Evolutionary conservation across 2,888 invertebrate species (phyloP), one percentile per base, ranked within the genome.

Genomic region (Drosophila multiciliata): DNA sequence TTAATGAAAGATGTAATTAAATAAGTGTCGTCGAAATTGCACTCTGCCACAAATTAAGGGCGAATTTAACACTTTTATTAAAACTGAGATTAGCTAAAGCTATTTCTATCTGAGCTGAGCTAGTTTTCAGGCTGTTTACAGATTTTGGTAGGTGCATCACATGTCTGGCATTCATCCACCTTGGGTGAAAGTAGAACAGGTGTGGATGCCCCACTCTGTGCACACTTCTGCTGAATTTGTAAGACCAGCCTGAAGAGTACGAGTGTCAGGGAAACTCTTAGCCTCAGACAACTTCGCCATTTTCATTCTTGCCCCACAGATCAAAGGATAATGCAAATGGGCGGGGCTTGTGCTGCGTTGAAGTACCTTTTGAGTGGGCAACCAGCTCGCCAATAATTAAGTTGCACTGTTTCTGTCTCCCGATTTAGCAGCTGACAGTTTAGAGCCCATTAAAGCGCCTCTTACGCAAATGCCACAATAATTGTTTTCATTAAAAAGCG

Each of bases 281-380:
- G 42, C 33, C 48, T 57, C 62, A 75, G 80, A 49, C 54, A 35
- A 29, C 45, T 52, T 42, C 73, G 78, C 74, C 73, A 73, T 67
- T 65, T 68, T 78, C 49, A 36, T 73, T 61, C 57, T 61, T 70
- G 64, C 32, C 45, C 52, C 29, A 73, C 66, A 82, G 91, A 91
- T 90, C 90, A 90, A 90, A 90, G 89, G 55, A 60, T 78, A 80
- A 91, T 91, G 91, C 82, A 91, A 91, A 91, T 91, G 65, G 60
- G 36, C 67, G 59, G 49, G 62, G 49, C 80, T 48, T 53, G 49
- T 15, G 33, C 23, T 23, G 61, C 73, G 58, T 36, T 77, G 40
- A 62, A 58, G 83, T 29, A 60, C 26, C 55, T 42, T 61, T 73
- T 78, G 57, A 67, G 70, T 83, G 81, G 61, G 66, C 64, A 66